These are phyloP conservation scores for Eubasilissa splendida DNA, from an alignment of 2,888 invertebrate genomes.

Conservation along the genomic window DNA sequence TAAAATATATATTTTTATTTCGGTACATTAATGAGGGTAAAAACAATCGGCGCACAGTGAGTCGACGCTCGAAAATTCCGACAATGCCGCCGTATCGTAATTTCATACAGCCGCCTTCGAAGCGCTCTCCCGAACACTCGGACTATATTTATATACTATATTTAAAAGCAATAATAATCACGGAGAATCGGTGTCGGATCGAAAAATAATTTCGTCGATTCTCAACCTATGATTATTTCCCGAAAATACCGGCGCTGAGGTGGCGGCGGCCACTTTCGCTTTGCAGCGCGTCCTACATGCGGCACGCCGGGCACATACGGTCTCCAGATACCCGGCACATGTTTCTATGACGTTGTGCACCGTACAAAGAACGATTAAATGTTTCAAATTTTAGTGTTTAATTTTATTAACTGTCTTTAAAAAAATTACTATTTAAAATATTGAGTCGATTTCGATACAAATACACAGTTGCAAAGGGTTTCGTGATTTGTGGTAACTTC, in stretches of 20 bases:
- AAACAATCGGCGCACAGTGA: too few relatives aligned
- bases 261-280: constrained; percentile 9
- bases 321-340: constrained; percentile 25
- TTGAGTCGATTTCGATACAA: too few relatives aligned
- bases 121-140: constrained; percentile 4
- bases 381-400: too few relatives aligned
- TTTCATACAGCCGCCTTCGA: constrained; percentile 11
- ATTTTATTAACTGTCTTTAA: too few relatives aligned
- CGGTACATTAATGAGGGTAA: too few relatives aligned
- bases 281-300: constrained; percentile 5
- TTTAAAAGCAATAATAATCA: constrained; percentile 54
- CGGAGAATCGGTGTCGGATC: constrained; percentile 42
- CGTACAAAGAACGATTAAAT: too few relatives aligned
- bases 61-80: background rate
- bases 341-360: background rate
- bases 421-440: too few relatives aligned
- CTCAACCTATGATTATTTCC: constrained; percentile 52
- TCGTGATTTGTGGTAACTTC: too few relatives aligned
- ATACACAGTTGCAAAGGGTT: too few relatives aligned
- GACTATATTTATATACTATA: constrained; percentile 40
- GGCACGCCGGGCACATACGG: constrained; percentile 20
- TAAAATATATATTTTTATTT: too few relatives aligned
- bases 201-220: constrained; percentile 53
- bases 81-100: constrained; percentile 1
- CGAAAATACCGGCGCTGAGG: constrained; percentile 14